Conservation (phyloP, 2,888 invertebrate species). For the Diogma glabrata region DNA sequence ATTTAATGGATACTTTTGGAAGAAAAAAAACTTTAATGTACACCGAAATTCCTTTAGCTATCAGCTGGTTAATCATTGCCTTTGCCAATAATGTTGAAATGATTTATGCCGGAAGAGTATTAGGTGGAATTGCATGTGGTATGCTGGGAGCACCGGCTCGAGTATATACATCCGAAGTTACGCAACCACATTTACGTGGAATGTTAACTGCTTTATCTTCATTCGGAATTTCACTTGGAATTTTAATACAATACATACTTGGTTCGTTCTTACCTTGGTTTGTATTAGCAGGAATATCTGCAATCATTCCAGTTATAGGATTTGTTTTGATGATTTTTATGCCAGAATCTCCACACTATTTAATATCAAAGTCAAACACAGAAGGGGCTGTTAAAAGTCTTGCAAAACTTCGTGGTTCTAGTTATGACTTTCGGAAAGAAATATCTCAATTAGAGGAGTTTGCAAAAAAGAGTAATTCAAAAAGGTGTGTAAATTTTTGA, state of each 20-base stretch:
- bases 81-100: slow-evolving; percentile 45
- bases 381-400: slow-evolving; percentile 48
- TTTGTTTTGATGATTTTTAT: slow-evolving; percentile 48
- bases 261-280: slow-evolving; percentile 53
- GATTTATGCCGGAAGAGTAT: slow-evolving; percentile 48
- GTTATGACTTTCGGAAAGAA: slow-evolving; percentile 49
- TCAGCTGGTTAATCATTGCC: slow-evolving; percentile 55
- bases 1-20: slow-evolving; percentile 57
- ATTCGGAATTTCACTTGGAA: slow-evolving; percentile 60
- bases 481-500: slow-evolving; percentile 13
- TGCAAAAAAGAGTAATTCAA: slow-evolving; percentile 50
- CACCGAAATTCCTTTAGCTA: slow-evolving; percentile 53
- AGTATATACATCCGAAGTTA: slow-evolving; percentile 58
- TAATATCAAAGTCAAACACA: slow-evolving; percentile 46
- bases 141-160: slow-evolving; percentile 61
- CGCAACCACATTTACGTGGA: slow-evolving; percentile 62
- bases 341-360: slow-evolving; percentile 63
- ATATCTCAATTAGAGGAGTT: slow-evolving; percentile 48
- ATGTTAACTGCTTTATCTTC: slow-evolving; percentile 60
- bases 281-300: slow-evolving; percentile 49
- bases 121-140: slow-evolving; percentile 58
- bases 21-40: slow-evolving; percentile 49
- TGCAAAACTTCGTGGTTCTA: slow-evolving; percentile 46
- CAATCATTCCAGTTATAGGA: slow-evolving; percentile 46
- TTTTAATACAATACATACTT: slow-evolving; percentile 48